A percentile compares a stretch with the other conserved stretches of the same genome.
Conservation (phyloP, 2,113 vertebrate genomes). For the Craseonycteris thonglongyai region DNA sequence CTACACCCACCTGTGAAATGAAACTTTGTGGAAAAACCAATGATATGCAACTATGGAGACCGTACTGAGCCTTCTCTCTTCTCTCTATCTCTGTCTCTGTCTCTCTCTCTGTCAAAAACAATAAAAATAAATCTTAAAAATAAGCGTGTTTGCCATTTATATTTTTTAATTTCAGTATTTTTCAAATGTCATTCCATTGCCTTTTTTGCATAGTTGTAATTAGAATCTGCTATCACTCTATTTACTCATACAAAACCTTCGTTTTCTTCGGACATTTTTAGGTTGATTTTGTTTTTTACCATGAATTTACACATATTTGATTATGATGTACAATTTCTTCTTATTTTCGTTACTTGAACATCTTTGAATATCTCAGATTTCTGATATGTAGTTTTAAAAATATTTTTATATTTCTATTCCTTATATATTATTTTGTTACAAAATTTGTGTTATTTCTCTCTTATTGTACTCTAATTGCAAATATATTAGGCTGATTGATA, state of each 20-base stretch:
- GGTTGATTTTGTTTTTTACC: not conserved
- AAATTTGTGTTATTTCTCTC: not conserved
- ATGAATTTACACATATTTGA: not conserved
- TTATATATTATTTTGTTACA: not conserved
- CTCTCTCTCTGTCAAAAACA: too few relatives aligned
- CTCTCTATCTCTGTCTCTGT: too few relatives aligned
- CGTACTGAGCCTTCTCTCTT: too few relatives aligned
- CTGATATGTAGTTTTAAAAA: not conserved
- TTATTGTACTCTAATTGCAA: not conserved
- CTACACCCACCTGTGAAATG: too few relatives aligned
- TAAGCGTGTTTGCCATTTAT: not conserved
- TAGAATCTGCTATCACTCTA: not conserved
- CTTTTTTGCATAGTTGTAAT: not conserved
- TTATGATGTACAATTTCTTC: not conserved
- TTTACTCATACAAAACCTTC: not conserved
- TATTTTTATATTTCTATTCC: not conserved
- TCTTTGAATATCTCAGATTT: not conserved
- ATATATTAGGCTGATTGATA: not conserved
- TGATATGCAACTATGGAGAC: too few relatives aligned
- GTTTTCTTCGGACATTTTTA: not conserved
- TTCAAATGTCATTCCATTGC: not conserved
- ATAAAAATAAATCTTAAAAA: too few relatives aligned
- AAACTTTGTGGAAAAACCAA: too few relatives aligned
- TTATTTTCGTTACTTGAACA: not conserved
- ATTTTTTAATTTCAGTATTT: not conserved